Base-by-base conservation (phyloP, 1,140 invertebrate species). In the Theocolax elegans region DNA sequence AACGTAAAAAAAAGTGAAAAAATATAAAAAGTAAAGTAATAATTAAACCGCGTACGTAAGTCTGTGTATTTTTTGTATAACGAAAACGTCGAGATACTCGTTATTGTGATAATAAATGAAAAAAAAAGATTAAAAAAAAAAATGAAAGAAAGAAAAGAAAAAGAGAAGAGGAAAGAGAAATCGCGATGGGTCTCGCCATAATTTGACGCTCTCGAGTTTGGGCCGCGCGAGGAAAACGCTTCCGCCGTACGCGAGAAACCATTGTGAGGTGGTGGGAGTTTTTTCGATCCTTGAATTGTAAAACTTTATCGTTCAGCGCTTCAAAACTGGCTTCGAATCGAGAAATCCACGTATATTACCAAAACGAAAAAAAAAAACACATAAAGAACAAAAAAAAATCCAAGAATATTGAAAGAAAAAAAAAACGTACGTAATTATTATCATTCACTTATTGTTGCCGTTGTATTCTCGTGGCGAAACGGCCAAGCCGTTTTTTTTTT, bases 91-190 rank as follows among this genome's bases (percentile, higher is more conserved):
- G 49, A 60, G 44, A 54, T 35, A 54, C 58, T 62, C 67, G 58
- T 69, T 44, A 54, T 62, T 54, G 67, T 62, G 66, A 68, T 68
- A 68, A 54, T n/a, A n/a, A n/a, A n/a, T n/a, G n/a, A n/a, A n/a
- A n/a, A n/a, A n/a, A n/a, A n/a, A n/a, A n/a, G n/a, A n/a, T n/a
- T n/a, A n/a, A n/a, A n/a, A n/a, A n/a, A n/a, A n/a, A n/a, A n/a
- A n/a, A n/a, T n/a, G n/a, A n/a, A n/a, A n/a, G n/a, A n/a, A n/a
- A n/a, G n/a, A n/a, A n/a, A n/a, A n/a, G n/a, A n/a, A n/a, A n/a
- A n/a, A n/a, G n/a, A n/a, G n/a, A n/a, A n/a, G n/a, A n/a, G n/a
- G n/a, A n/a, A n/a, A n/a, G n/a, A n/a, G n/a, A n/a, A n/a, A n/a
- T n/a, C n/a, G n/a, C 35, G 64, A 54, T n/a, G n/a, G n/a, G n/a